These are phyloP conservation scores for Erinaceus europaeus DNA, from an alignment of 2,113 vertebrate species.

Conservation along the genomic window DNA sequence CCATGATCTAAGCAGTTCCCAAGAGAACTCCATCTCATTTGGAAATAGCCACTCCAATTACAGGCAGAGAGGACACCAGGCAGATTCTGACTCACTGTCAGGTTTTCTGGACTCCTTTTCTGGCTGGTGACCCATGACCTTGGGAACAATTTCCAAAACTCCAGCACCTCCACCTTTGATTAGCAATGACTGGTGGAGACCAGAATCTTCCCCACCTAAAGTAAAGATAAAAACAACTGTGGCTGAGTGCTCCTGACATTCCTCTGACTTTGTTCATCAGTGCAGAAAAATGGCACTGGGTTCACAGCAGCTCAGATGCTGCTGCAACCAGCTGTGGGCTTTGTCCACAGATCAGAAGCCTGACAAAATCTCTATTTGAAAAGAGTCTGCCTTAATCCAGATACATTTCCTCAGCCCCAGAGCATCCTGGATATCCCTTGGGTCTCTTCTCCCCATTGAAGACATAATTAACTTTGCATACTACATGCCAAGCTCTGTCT, in stretches of 20 bases:
- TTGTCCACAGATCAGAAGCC: not conserved
- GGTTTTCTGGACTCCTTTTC: not conserved
- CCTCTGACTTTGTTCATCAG: constrained; percentile 13
- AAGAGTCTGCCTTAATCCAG: not conserved
- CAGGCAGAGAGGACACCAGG: not conserved
- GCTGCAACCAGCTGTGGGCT: not conserved
- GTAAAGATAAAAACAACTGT: accelerated
- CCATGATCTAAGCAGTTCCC: not conserved
- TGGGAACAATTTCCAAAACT: not conserved
- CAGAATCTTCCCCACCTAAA: not conserved
- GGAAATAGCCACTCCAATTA: not conserved
- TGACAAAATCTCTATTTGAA: not conserved
- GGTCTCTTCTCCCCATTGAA: not conserved
- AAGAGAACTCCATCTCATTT: not conserved
- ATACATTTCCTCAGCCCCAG: too few species aligned
- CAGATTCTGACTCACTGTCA: not conserved
- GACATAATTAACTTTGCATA: too few species aligned
- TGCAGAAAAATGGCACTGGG: not conserved
- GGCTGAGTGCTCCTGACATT: not conserved
- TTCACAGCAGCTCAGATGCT: not conserved
- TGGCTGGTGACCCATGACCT: accelerated
- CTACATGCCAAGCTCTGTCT: not conserved
- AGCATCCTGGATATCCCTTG: not conserved
- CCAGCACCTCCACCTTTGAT: accelerated
- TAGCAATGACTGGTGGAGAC: not conserved